phyloP scores from a whole-genome alignment of 2,888 invertebrate species.

The Invenusta paracnida region DNA sequence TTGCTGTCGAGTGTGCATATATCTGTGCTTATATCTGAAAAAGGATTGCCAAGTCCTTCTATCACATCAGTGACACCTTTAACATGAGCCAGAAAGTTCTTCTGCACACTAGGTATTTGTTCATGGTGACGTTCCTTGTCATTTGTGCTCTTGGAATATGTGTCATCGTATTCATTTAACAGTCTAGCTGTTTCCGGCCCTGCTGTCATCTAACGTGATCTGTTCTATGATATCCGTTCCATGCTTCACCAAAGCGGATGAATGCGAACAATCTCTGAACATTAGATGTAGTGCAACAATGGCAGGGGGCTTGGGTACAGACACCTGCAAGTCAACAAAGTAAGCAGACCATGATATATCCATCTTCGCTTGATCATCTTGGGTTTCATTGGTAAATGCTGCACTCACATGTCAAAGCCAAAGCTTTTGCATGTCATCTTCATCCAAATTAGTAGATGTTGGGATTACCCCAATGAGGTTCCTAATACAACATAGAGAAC shows the following conservation, averaged over 20 bases:
- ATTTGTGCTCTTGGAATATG: background rate
- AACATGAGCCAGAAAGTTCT: background rate
- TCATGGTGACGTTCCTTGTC: background rate
- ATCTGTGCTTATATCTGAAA: background rate
- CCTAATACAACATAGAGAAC: too few species aligned
- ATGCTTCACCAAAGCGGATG: background rate
- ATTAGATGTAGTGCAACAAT: background rate
- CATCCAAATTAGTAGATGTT: background rate
- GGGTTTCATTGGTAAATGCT: background rate
- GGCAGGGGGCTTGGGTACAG: background rate
- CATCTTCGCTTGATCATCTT: background rate
- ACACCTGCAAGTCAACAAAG: background rate
- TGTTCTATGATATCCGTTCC: background rate
- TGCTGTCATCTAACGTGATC: background rate
- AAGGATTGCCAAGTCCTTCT: background rate
- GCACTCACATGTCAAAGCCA: background rate
- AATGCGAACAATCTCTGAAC: background rate
- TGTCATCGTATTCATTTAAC: background rate
- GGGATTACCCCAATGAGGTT: too few species aligned
- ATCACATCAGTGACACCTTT: background rate
- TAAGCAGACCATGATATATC: background rate
- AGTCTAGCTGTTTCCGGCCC: background rate
- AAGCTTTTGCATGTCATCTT: background rate
- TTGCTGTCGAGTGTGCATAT: background rate
- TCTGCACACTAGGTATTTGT: background rate